These are phyloP conservation scores for Marcusenius ussheri DNA, from an alignment of 2,113 vertebrate genomes.

Conservation along the genomic window DNA sequence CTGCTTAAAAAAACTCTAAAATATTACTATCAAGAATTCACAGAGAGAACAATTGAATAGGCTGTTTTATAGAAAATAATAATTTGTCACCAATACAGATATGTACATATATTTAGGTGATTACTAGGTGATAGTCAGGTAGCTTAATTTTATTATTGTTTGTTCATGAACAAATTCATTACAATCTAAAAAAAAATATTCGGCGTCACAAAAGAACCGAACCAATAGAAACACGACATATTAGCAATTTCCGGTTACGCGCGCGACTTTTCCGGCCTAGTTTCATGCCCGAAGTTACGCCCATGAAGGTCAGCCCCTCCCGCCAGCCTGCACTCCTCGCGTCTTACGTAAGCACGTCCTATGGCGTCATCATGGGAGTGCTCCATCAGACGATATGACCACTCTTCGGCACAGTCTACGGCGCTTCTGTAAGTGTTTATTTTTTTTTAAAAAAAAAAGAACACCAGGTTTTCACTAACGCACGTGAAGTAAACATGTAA, in stretches of 20 bases:
- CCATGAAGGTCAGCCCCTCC: background rate
- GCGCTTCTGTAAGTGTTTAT: constrained; percentile 58
- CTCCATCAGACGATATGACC: constrained; percentile 60
- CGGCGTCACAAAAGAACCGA: background rate
- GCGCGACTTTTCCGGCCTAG: background rate
- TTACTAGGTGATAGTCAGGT: background rate
- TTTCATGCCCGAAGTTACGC: background rate
- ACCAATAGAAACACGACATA: background rate
- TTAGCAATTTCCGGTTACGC: background rate
- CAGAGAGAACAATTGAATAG: background rate
- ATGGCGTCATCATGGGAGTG: constrained; percentile 68
- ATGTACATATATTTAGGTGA: background rate
- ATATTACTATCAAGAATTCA: background rate
- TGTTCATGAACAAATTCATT: background rate
- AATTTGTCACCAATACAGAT: background rate
- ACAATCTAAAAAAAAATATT: background rate
- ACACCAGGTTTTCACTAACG: background rate
- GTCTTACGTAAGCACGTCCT: constrained; percentile 42
- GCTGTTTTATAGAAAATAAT: background rate
- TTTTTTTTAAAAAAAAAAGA: background rate
- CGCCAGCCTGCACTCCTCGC: constrained; percentile 22
- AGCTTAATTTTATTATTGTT: background rate
- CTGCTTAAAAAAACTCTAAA: background rate
- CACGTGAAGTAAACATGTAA: background rate
- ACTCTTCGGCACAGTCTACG: constrained; percentile 62